Base-by-base conservation (phyloP, 2,797 vertebrate species). In the Propithecus deckenii region DNA sequence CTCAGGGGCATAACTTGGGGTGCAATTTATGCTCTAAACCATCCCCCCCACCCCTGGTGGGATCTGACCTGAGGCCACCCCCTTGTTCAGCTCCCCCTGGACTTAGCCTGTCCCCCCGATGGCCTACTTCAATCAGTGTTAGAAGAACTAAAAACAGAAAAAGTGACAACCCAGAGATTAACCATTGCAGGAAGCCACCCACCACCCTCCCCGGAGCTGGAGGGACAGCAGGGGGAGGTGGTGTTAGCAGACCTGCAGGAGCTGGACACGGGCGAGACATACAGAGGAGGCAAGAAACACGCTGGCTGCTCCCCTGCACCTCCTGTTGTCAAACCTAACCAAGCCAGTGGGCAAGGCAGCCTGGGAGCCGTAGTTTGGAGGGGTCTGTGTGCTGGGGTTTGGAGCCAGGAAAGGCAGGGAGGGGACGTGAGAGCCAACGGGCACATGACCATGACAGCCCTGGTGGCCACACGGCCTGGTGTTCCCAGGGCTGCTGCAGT, bases 1-100 rank as follows among this genome's bases (percentile, higher is more conserved):
- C 76, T 48, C 41, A 9, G 50, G 35, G 30, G 14, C 25, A 43
- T 69, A 28, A 30, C 84, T 61, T 18, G 30, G 20, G 32, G 25
- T 76, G 43, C 0, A 1, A 41, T 72, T 57, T 15, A 23, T 0
- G 8, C n/a, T 50, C 2, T 30, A 43, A 50, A 57, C 23, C 5
- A 4, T 65, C 6, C 32, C 15, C 32, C 18, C 32, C 2, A 28
- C 12, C 14, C 13, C 23, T 4, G 1, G 2, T 7, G 23, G n/a
- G 11, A 11, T 41, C 41, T 48, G 90, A 55, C 61, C 86, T 22
- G 79, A 89, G 72, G 2, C 30, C 48, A 32, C 28, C 59, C 28
- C 13, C 23, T 35, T 25, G 28, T 85, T 63, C 41, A 79, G 41
- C 55, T 79, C 72, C 55, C 35, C 41, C 65, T 59, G 1, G 12